Evolutionary conservation across 2,113 vertebrate species (phyloP), one percentile per base, ranked within the genome.

Genomic region (Sylvietta virens): DNA sequence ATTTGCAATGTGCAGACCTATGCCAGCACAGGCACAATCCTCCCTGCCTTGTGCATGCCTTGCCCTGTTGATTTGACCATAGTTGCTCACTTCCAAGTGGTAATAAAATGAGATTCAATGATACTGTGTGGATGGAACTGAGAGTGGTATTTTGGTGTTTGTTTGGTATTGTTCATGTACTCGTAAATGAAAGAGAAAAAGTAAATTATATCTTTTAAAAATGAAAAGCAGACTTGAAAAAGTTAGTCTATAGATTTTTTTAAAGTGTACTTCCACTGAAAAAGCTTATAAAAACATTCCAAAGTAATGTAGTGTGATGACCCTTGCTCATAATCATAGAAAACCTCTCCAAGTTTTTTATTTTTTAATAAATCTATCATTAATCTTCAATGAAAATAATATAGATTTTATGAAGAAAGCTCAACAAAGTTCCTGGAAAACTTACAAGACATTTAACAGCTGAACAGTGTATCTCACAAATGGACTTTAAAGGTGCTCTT

Each of bases 361-460:
- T 90, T 95, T 97, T 97, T 91, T 97, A 96, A 97, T 95, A 96
- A 96, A 45, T 67, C 66, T 51, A 83, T 95, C 86, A 92, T 92
- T 96, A 92, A 96, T 97, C 82, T 96, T 96, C 81, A 92, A 86
- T 93, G 92, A 94, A 97, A 97, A 98, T 97, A 93, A 91, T 97
- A 96, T 81, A 89, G 92, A 96, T 96, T 96, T 97, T 94, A 94
- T 84, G 94, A 97, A 95, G 91, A 93, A 97, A 97, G 92, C 91
- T 95, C 84, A 94, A 74, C 74, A 89, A 86, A 95, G 84, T 88
- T 94, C 91, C 96, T 96, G 97, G 96, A 97, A 97, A 95, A 94
- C 83, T 93, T 97, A 94, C 70, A 94, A 98, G 95, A 94, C 51
- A 64, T 92, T 96, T 96, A 96, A 96, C 88, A 95, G 95, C 97